These are phyloP conservation scores for Pteria penguin DNA, from an alignment of 2,888 invertebrate species.

Conservation along the genomic window DNA sequence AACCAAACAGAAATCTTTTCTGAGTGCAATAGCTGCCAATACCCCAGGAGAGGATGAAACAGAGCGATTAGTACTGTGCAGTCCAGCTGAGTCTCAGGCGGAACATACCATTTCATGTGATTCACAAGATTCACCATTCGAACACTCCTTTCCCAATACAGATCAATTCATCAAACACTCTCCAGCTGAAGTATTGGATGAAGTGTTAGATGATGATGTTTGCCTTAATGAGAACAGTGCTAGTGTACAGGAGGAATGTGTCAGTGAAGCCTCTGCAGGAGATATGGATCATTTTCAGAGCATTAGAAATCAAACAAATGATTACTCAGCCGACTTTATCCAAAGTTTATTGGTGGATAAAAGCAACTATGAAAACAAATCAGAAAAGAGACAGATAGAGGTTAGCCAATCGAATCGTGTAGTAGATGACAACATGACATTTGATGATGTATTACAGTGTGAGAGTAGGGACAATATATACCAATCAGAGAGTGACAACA, in stretches of 20 bases:
- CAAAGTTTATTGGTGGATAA: background rate
- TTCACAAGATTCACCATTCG: background rate
- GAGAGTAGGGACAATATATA: too few species aligned
- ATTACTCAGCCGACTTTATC: background rate
- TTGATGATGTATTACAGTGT: too few species aligned
- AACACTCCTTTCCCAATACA: too few species aligned
- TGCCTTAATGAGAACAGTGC: background rate
- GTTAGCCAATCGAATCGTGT: too few species aligned
- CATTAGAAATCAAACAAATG: background rate
- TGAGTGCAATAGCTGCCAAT: conserved; percentile 54
- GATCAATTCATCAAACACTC: too few species aligned
- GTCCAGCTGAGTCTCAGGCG: conserved; percentile 35
- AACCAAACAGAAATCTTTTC: background rate
- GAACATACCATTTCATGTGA: background rate
- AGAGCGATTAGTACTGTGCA: conserved; percentile 52
- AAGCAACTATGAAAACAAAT: too few species aligned
- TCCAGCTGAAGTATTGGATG: background rate
- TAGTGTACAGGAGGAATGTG: too few species aligned
- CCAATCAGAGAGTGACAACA: too few species aligned
- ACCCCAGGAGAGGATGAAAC: conserved; percentile 60
- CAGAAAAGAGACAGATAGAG: too few species aligned
- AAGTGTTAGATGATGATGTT: background rate
- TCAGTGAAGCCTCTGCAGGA: too few species aligned
- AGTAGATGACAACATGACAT: too few species aligned
- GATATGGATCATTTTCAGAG: background rate